A percentile compares a stretch with the other conserved stretches of the same genome.
phyloP scores from a whole-genome alignment of 2,113 vertebrate species.

The Toxotes chatareus region DNA sequence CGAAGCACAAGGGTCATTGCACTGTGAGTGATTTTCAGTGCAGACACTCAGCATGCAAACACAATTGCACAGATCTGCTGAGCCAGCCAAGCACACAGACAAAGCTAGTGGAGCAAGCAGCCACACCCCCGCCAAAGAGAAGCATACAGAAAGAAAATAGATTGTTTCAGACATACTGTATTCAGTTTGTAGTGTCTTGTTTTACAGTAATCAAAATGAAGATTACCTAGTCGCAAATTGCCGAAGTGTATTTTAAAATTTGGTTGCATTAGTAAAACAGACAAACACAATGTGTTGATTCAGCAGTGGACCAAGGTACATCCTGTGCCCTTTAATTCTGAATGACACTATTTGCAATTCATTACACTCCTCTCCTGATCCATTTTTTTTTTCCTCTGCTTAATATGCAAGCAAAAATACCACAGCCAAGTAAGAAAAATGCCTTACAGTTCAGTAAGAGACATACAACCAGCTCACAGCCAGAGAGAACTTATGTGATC shows the following conservation, averaged over 20 bases:
- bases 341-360: not conserved
- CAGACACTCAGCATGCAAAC: slow-evolving; percentile 61
- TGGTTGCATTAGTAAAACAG: not conserved
- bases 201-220: not conserved
- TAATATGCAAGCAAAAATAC: slow-evolving; percentile 1
- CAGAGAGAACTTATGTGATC: slow-evolving; percentile 3
- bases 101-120: slow-evolving; percentile 58
- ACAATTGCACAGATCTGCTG: slow-evolving; percentile 58
- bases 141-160: slow-evolving; percentile 2
- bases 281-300: not conserved
- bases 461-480: not conserved
- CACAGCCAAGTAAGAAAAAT: not conserved
- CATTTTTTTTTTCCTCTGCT: not conserved
- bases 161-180: not conserved
- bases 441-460: slow-evolving; percentile 6
- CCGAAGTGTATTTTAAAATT: not conserved
- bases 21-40: slow-evolving; percentile 37
- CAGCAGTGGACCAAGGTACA: not conserved
- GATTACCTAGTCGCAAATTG: not conserved
- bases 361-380: not conserved
- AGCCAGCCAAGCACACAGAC: slow-evolving; percentile 59
- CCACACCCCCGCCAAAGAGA: slow-evolving; percentile 38
- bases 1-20: slow-evolving; percentile 16
- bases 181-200: not conserved
- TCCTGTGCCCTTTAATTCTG: not conserved